These are phyloP conservation scores for Champsocephalus gunnari DNA, from an alignment of 2,797 vertebrate species.

Conservation along the genomic window DNA sequence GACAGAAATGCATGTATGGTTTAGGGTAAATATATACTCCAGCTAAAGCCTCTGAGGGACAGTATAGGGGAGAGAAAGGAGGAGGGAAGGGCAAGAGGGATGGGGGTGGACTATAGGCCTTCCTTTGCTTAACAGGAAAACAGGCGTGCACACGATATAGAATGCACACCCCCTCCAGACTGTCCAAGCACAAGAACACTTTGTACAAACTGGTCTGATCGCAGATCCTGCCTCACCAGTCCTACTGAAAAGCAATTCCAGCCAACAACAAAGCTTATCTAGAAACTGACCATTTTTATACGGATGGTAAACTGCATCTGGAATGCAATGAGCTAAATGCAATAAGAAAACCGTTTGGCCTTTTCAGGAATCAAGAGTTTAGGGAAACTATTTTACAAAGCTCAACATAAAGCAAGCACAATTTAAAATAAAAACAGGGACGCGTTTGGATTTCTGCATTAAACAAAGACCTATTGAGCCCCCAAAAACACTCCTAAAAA, in stretches of 20 bases:
- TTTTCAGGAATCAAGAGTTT: not conserved
- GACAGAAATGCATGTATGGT: constrained; percentile 10
- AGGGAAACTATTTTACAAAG: not conserved
- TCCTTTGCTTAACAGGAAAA: constrained; percentile 33
- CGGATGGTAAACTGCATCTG: constrained; percentile 7
- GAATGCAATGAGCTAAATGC: not conserved
- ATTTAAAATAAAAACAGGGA: not conserved
- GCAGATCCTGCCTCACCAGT: constrained; percentile 4
- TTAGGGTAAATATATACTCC: constrained; percentile 34
- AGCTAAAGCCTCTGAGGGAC: constrained; percentile 13
- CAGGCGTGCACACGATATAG: constrained; percentile 21
- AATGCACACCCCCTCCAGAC: constrained; percentile 15
- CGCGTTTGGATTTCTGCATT: not conserved
- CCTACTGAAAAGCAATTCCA: not conserved
- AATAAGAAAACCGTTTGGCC: not conserved
- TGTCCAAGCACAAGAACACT: constrained; percentile 49
- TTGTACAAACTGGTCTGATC: constrained; percentile 57
- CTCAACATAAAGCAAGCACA: not conserved
- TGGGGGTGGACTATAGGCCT: constrained; percentile 25
- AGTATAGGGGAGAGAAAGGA: constrained; percentile 14
- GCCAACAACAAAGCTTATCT: constrained; percentile 20
- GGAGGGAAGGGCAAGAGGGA: not conserved
- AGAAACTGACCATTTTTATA: not conserved
- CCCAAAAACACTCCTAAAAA: constrained; percentile 24
- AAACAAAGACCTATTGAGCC: constrained; percentile 25